Evolutionary conservation across 1,140 invertebrate species (phyloP).

Genomic region (Diorhabda carinulata): DNA sequence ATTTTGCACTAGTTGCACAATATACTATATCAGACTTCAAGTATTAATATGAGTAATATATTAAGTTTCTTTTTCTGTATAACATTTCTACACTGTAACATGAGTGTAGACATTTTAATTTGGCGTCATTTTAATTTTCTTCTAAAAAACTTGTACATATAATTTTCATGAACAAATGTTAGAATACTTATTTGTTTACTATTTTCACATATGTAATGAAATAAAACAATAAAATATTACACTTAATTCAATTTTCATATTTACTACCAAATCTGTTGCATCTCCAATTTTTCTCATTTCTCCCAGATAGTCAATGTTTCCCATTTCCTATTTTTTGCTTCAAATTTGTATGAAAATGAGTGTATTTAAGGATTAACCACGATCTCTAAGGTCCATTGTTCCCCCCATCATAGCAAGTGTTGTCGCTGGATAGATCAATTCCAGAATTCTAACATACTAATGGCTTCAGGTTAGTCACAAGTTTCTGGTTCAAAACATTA

Average conservation of each 20-base stretch:
- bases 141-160: constrained; percentile 25
- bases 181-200: constrained; percentile 33
- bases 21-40: constrained; percentile 17
- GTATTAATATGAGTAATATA: constrained; percentile 31
- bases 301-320: no score
- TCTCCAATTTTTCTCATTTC: no score
- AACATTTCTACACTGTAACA: constrained; percentile 23
- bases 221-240: constrained; percentile 35
- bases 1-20: no score
- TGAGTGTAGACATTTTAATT: constrained; percentile 27
- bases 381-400: no score
- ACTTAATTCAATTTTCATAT: constrained; percentile 9
- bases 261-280: background rate
- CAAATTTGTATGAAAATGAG: no score
- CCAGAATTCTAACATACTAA: no score
- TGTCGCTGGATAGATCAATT: no score
- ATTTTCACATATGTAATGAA: constrained; percentile 37
- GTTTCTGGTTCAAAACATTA: no score
- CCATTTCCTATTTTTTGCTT: no score
- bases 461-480: no score
- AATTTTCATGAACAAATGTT: constrained; percentile 32
- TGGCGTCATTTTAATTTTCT: constrained; percentile 29
- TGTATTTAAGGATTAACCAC: no score
- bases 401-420: no score
- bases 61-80: constrained; percentile 29